Base-by-base conservation (phyloP, 1,140 invertebrate species). In the Melipona quadrifasciata region DNA sequence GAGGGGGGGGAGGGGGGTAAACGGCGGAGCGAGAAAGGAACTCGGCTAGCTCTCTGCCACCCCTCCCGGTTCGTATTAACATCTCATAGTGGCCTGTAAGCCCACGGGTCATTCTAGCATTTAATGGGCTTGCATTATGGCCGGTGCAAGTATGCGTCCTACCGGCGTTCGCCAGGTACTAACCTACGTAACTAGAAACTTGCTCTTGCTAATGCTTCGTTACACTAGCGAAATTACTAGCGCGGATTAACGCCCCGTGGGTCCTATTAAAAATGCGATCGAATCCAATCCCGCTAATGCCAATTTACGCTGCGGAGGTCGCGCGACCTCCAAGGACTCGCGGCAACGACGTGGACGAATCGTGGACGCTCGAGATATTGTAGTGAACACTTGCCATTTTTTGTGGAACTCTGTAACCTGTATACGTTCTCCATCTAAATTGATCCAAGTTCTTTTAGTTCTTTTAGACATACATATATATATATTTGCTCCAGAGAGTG, bases 101-200 rank as follows among this genome's bases (percentile, higher is more conserved):
- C 85, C 73, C 84, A 83, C 86, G 76, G 87, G 88, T 91, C 88
- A 90, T 91, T 93, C 85, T 84, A 85, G 86, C 91, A 92, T 92
- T 93, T 91, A 93, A 93, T 90, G 89, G 87, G 85, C 77, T 83
- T 87, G 87, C 75, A 90, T 90, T 90, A 91, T 84, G 80, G 78
- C 70, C 57, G 80, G 64, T 67, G 70, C 65, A 71, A 87, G 70
- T 86, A 77, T 64, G 72, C 76, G 71, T 68, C 65, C 61, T 82
- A 70, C 64, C 72, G 64, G 58, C 24, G 58, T 73, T 11, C 27
- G 27, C 27, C 77, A 84, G 79, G 86, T 86, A 86, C 80, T 67
- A 68, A 88, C 75, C 73, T 79, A 74, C 87, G 77, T 64, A 76
- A 53, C 53, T 84, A 74, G 79, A n/a, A 86, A 75, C 79, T 61